Base-by-base conservation (phyloP, 1,140 invertebrate genomes). In the Aphaenogaster rudis region DNA sequence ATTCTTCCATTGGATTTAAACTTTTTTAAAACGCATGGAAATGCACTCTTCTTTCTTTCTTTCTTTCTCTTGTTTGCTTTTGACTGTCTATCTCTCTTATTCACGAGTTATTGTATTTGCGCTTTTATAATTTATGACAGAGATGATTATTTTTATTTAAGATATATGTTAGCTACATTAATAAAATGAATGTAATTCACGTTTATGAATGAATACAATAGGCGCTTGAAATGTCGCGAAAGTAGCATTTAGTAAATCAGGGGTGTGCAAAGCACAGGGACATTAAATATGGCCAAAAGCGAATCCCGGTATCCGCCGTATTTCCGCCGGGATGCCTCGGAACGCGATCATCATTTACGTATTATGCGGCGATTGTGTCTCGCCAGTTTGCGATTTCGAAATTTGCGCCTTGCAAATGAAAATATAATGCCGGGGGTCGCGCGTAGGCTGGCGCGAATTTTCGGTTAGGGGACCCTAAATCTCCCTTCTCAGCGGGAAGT, bases 401-500 rank as follows among this genome's bases (percentile, higher is more conserved):
- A 90, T 91, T 87, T 88, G 86, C 90, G 87, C 76, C 80, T 86
- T 71, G 79, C 89, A 91, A 93, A 93, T 93, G 92, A 93, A 93
- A 93, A 93, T 93, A 91, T 93, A 93, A 93, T 93, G 92, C 90
- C 86, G 50, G 42, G 64, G 71, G 79, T 86, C 21, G 86, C 82
- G 77, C 89, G 88, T 74, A 89, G 89, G 82, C 80, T 71, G 88
- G 88, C 88, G 91, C 90, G 92, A 93, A 93, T 93, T 93, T 93
- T 93, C 92, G 92, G 88, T 91, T 88, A 80, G 92, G 91, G 92
- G 92, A 90, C 88, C 88, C 92, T 94, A 91, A 93, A 93, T 93
- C 93, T 93, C 92, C 90, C 92, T 92, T 94, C 94, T 93, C 94
- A 93, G 94, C 93, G 92, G 94, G 94, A 93, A 91, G 90, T 92